These are phyloP conservation scores for Catocala sponsa DNA, from an alignment of 2,888 invertebrate genomes.

Conservation along the genomic window DNA sequence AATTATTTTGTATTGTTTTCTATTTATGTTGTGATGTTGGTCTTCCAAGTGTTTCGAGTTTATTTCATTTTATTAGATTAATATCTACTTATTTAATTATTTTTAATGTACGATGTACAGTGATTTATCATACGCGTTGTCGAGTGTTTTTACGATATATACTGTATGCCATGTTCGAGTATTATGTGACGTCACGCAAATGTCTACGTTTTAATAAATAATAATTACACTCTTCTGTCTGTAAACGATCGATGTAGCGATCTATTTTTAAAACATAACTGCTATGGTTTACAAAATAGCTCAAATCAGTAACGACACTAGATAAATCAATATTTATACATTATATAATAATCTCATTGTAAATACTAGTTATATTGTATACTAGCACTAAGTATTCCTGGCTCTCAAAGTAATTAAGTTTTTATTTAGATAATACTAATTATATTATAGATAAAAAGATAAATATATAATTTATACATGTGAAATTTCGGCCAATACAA, in stretches of 20 bases:
- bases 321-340: slow-evolving; percentile 82
- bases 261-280: slow-evolving; percentile 55
- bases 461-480: slow-evolving; percentile 77
- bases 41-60: slow-evolving; percentile 82
- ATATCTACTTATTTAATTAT: slow-evolving; percentile 75
- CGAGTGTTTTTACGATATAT: slow-evolving; percentile 58
- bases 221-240: slow-evolving; percentile 50
- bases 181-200: slow-evolving; percentile 49
- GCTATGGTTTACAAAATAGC: slow-evolving; percentile 75
- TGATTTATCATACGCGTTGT: slow-evolving; percentile 61
- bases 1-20: slow-evolving; percentile 75
- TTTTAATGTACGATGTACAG: slow-evolving; percentile 70
- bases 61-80: slow-evolving; percentile 72
- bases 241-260: slow-evolving; percentile 59
- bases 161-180: slow-evolving; percentile 67
- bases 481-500: slow-evolving; percentile 84
- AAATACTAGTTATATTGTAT: slow-evolving; percentile 79
- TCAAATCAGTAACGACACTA: slow-evolving; percentile 85
- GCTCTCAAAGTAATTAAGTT: slow-evolving; percentile 87
- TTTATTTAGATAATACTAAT: slow-evolving; percentile 80
- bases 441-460: slow-evolving; percentile 64
- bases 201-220: slow-evolving; percentile 51
- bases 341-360: slow-evolving; percentile 82
- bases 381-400: slow-evolving; percentile 83
- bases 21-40: slow-evolving; percentile 87